Conservation (phyloP, 2,888 invertebrate species). For the Oscheius sp. region DNA sequence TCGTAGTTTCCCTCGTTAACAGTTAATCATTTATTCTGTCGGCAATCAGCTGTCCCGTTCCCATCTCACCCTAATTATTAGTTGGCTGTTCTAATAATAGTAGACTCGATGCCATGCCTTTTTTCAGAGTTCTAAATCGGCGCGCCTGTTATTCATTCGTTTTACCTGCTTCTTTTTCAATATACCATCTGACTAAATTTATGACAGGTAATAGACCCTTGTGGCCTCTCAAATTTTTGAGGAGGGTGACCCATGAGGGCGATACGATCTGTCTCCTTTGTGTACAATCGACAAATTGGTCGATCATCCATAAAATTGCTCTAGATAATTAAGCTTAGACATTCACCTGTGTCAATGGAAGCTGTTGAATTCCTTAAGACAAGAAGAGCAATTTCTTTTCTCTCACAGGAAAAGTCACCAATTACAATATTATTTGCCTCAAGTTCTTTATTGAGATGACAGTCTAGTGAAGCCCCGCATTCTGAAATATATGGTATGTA, state of each 20-base stretch:
- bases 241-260: neutral
- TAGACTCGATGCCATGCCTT: neutral
- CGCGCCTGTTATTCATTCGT: constrained; percentile 14
- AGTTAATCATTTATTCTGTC: neutral
- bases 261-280: constrained; percentile 11
- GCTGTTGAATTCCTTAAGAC: constrained; percentile 21
- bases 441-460: constrained; percentile 18
- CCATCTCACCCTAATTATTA: neutral
- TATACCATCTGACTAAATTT: constrained; percentile 29
- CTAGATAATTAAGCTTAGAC: neutral
- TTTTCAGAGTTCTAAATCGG: constrained; percentile 11
- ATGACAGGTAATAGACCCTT: neutral
- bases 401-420: constrained; percentile 27
- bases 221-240: neutral
- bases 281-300: constrained; percentile 9
- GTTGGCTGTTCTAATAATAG: neutral
- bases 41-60: constrained; percentile 5
- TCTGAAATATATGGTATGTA: constrained; percentile 16
- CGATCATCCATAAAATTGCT: constrained; percentile 6
- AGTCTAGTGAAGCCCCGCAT: constrained; percentile 25
- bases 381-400: constrained; percentile 16
- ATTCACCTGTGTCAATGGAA: constrained; percentile 14
- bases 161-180: no score
- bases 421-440: constrained; percentile 18
- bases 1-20: neutral